A percentile compares a stretch with the other conserved stretches of the same genome.
These are phyloP conservation scores for Sycobia sp. DNA, from an alignment of 1,140 invertebrate genomes.

Conservation along the genomic window DNA sequence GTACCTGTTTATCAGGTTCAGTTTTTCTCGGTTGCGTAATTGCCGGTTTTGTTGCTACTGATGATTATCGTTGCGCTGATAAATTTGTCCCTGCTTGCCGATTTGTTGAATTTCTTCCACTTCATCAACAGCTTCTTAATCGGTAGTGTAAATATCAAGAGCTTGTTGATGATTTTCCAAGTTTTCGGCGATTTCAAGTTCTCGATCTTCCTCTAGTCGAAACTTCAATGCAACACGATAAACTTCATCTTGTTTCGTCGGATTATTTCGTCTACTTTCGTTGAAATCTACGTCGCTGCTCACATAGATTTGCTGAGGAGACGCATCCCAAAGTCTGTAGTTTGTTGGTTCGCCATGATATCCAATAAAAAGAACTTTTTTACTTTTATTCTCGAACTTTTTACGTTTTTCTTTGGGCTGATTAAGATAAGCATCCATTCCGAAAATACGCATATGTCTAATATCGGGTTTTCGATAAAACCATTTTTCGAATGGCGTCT, in stretches of 20 bases:
- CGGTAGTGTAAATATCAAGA: no score
- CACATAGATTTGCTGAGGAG: not conserved
- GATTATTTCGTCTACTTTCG: no score
- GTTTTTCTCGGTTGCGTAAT: not conserved
- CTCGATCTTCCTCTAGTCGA: not conserved
- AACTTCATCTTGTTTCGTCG: no score
- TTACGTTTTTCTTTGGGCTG: not conserved
- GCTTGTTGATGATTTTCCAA: not conserved
- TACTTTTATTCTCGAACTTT: no score
- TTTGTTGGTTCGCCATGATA: not conserved
- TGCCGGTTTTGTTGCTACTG: not conserved
- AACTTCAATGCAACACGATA: no score
- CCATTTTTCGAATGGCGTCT: conserved; percentile 11
- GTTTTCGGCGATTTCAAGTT: no score
- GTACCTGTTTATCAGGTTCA: not conserved
- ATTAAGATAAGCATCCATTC: not conserved
- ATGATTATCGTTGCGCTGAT: not conserved
- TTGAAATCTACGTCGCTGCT: not conserved
- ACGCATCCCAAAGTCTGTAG: not conserved
- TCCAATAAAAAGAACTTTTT: not conserved
- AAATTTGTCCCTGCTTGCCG: not conserved
- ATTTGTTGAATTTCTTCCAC: not conserved
- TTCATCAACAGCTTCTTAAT: not conserved
- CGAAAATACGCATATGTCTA: not conserved
- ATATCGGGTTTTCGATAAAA: conserved; percentile 38